A percentile compares a stretch with the other conserved stretches of the same genome.
These are phyloP conservation scores for Actinia equina DNA, from an alignment of 64 coral and sea anemone species.

Conservation along the genomic window DNA sequence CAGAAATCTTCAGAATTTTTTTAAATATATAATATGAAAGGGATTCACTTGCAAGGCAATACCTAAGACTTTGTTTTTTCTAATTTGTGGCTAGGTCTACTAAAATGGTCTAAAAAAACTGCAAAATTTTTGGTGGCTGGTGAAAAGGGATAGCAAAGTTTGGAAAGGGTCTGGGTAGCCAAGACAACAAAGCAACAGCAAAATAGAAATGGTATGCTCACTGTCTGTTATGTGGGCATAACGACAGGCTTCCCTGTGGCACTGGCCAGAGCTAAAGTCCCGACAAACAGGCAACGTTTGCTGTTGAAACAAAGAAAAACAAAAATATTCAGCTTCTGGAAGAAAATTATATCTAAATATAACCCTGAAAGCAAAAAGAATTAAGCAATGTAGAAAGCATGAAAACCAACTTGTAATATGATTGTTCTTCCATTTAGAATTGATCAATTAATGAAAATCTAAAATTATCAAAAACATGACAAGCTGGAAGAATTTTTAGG, in stretches of 20 bases:
- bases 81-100: too few species aligned
- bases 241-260: conserved; percentile 96
- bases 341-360: neutral
- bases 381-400: neutral
- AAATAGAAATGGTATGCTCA: conserved; percentile 55
- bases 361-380: conserved; percentile 1
- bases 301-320: conserved; percentile 40
- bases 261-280: conserved; percentile 94
- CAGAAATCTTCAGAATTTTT: too few species aligned
- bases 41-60: too few species aligned
- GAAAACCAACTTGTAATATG: neutral
- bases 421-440: neutral
- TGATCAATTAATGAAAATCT: too few species aligned
- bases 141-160: neutral
- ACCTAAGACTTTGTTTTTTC: too few species aligned
- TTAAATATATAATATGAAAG: too few species aligned
- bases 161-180: neutral
- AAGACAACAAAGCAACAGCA: conserved; percentile 5
- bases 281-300: conserved; percentile 95
- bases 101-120: neutral
- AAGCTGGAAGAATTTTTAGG: neutral
- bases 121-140: neutral
- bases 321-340: neutral
- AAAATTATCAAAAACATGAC: neutral
- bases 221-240: conserved; percentile 99